These are phyloP conservation scores for Patagioenas fasciata DNA, from an alignment of 2,113 vertebrate species.

Conservation along the genomic window DNA sequence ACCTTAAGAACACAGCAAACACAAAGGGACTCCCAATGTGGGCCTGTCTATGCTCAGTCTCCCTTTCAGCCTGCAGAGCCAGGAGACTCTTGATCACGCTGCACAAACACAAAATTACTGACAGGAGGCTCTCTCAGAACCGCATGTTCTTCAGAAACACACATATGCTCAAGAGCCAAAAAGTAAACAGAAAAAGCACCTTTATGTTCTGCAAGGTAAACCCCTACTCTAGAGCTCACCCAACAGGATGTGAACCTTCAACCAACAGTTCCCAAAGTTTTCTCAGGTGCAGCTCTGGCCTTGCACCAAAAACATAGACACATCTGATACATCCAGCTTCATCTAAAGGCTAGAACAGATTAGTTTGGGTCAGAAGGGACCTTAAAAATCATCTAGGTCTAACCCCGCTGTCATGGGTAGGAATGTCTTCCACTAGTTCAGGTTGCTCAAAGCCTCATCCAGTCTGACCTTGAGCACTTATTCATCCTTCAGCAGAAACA, in stretches of 20 bases:
- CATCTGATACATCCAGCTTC: neutral
- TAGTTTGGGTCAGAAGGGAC: neutral
- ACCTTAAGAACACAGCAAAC: constrained; percentile 37
- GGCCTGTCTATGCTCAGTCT: neutral
- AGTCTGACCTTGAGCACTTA: neutral
- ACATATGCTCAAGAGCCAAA: neutral
- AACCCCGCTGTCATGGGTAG: neutral
- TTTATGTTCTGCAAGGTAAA: neutral
- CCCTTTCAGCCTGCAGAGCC: neutral
- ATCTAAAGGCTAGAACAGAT: neutral
- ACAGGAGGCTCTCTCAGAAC: constrained; percentile 1
- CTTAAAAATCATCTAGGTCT: neutral
- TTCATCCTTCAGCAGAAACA: neutral
- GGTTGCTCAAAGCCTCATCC: neutral
- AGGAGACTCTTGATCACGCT: neutral
- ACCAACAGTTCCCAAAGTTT: neutral
- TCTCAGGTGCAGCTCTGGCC: neutral
- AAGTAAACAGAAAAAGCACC: neutral
- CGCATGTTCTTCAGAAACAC: constrained; percentile 10
- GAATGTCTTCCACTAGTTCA: neutral
- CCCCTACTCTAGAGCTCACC: neutral
- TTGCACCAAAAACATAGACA: neutral
- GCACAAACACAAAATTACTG: neutral
- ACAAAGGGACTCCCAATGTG: neutral
- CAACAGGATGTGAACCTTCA: neutral